Evolutionary conservation across 2,888 invertebrate species (phyloP).

Genomic region (Athalia cordata): DNA sequence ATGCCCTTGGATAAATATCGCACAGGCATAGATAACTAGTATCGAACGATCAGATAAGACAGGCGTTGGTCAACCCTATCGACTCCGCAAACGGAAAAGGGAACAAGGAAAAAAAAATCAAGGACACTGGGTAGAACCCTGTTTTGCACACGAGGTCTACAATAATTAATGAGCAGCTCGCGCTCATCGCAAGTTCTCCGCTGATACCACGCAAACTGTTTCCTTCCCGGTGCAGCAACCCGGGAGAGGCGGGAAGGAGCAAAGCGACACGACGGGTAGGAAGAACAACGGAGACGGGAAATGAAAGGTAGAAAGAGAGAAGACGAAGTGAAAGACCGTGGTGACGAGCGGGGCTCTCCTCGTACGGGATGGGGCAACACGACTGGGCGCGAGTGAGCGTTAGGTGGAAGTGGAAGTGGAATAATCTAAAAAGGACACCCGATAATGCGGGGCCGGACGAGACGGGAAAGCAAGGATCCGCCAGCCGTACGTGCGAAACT

Average conservation of each 20-base stretch:
- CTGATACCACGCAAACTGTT: slow-evolving; percentile 44
- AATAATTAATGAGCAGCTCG: slow-evolving; percentile 46
- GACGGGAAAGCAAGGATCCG: slow-evolving; percentile 7
- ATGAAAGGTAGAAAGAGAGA: not conserved
- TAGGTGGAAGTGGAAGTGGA: slow-evolving; percentile 33
- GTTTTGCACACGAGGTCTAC: slow-evolving; percentile 29
- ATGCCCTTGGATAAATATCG: too few relatives aligned
- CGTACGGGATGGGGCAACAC: not conserved
- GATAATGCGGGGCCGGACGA: not conserved
- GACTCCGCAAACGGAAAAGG: too few relatives aligned
- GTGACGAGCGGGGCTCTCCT: too few relatives aligned
- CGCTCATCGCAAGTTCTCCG: slow-evolving; percentile 40
- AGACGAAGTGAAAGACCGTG: not conserved
- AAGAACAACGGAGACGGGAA: slow-evolving; percentile 6
- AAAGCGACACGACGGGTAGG: not conserved
- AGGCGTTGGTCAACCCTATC: too few relatives aligned
- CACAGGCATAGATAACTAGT: too few relatives aligned
- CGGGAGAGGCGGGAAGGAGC: not conserved
- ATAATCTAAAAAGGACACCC: slow-evolving; percentile 21
- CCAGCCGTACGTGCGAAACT: slow-evolving; percentile 45
- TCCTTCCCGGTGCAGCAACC: slow-evolving; percentile 21
- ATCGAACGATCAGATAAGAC: too few relatives aligned
- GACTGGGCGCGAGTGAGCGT: slow-evolving; percentile 36
- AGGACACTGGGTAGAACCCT: slow-evolving; percentile 14
- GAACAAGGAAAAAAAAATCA: not conserved